Conservation (phyloP, 1,140 invertebrate species). For the Polypedilum vanderplanki region DNA sequence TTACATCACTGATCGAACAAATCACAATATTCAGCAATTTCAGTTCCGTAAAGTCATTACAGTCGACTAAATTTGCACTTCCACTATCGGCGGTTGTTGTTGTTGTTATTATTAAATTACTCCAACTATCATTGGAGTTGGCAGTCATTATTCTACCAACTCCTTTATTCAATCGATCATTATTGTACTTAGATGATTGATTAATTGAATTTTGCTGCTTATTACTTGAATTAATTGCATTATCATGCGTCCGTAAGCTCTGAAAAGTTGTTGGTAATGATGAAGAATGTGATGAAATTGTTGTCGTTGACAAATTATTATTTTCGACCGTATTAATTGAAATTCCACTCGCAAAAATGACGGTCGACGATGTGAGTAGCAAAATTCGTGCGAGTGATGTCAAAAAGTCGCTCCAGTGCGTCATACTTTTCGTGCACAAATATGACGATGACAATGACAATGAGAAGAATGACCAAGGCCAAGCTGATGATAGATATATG, state of each 20-base stretch:
- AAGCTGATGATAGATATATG: constrained; percentile 23
- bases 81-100: neutral
- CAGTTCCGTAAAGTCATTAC: constrained; percentile 16
- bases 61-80: constrained; percentile 21
- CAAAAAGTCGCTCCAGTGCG: neutral
- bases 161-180: constrained; percentile 10
- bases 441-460: neutral
- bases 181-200: neutral
- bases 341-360: neutral
- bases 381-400: neutral
- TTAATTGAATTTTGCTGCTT: neutral
- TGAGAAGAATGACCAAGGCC: constrained; percentile 2
- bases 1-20: constrained; percentile 6
- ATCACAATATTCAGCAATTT: constrained; percentile 23
- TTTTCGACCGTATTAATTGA: neutral
- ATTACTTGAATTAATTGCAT: neutral
- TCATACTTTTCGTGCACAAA: neutral
- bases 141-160: neutral
- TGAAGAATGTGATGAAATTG: neutral
- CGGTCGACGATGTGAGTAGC: constrained; percentile 3
- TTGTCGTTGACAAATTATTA: neutral
- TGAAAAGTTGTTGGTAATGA: neutral
- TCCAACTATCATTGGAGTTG: neutral
- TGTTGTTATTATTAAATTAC: neutral
- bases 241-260: neutral